Evolutionary conservation across 2,797 vertebrate species (phyloP), one percentile per base, ranked within the genome.

Genomic region (Micropoecilia bifurca): DNA sequence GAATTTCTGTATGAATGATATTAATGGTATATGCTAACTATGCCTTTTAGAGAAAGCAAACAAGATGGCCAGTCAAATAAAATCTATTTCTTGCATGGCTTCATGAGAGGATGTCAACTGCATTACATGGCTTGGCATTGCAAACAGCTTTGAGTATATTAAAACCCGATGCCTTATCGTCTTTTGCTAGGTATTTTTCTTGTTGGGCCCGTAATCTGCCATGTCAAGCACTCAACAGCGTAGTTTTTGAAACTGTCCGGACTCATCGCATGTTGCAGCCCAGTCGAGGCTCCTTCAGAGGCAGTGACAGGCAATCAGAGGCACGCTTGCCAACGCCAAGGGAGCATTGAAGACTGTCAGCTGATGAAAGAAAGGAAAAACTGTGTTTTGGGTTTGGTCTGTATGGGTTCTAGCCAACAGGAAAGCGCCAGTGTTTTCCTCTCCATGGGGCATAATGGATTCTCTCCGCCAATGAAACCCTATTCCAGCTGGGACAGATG

Each of bases 381-480:
- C 81, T 80, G 83, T 85, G 92, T 92, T 93, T 94, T 86, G 89
- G 80, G 90, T 93, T 92, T 90, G 88, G 87, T 86, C 85, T 10
- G 68, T 43, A 46, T 79, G 87, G 85, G 80, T 85, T 90, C 88
- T 71, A 80, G 88, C 87, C 91, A 85, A 92, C 87, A 92, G 93
- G 92, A 95, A 94, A 91, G 93, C 90, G 89, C 87, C 84, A 82
- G 92, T 90, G 88, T 93, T 93, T 93, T 94, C 89, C 91, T 93
- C 90, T 92, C 86, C 90, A 88, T 77, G 89, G 88, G 89, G 77
- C 80, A 90, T 94, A 96, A 96, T 95, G 94, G 93, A 96, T 96
- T 96, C 93, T 95, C 95, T 89, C 81, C 92, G 91, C 92, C 91
- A 92, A 93, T 96, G 93, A 95, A 95, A 95, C 80, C 87, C 68